These are phyloP conservation scores for Poecilia gillii DNA, from an alignment of 2,797 vertebrate genomes.

Conservation along the genomic window DNA sequence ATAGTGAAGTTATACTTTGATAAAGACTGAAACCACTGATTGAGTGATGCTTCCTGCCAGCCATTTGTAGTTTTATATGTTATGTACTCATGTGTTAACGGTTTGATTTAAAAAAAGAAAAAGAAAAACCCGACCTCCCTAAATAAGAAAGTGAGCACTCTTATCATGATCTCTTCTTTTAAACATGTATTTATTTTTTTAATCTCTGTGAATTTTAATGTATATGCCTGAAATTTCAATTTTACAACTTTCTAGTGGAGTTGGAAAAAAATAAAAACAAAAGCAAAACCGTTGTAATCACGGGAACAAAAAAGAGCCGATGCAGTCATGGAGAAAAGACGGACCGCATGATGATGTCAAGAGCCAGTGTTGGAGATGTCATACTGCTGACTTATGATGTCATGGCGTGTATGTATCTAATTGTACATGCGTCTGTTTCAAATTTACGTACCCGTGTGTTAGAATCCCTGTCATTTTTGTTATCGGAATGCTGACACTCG, in stretches of 20 bases:
- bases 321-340: conserved; percentile 77
- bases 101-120: conserved; percentile 22
- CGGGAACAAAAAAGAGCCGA: conserved; percentile 64
- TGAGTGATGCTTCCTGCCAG: conserved; percentile 50
- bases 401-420: conserved; percentile 68
- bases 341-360: conserved; percentile 76
- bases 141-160: conserved; percentile 34
- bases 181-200: conserved; percentile 60
- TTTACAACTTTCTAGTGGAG: conserved; percentile 73
- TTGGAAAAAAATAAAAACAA: conserved; percentile 20
- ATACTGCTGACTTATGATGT: conserved; percentile 78
- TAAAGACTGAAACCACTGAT: conserved; percentile 44
- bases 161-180: conserved; percentile 43
- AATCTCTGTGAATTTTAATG: conserved; percentile 69
- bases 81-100: conserved; percentile 35
- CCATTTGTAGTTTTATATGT: conserved; percentile 50
- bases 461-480: conserved; percentile 46
- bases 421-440: conserved; percentile 69
- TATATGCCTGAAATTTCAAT: conserved; percentile 73
- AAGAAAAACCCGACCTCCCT: conserved; percentile 4
- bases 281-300: conserved; percentile 58
- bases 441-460: conserved; percentile 41
- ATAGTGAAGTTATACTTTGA: conserved; percentile 21
- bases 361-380: conserved; percentile 77
- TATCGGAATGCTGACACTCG: conserved; percentile 71